Conservation (phyloP, 1,140 invertebrate genomes). For the Drosophila kanapiae region DNA sequence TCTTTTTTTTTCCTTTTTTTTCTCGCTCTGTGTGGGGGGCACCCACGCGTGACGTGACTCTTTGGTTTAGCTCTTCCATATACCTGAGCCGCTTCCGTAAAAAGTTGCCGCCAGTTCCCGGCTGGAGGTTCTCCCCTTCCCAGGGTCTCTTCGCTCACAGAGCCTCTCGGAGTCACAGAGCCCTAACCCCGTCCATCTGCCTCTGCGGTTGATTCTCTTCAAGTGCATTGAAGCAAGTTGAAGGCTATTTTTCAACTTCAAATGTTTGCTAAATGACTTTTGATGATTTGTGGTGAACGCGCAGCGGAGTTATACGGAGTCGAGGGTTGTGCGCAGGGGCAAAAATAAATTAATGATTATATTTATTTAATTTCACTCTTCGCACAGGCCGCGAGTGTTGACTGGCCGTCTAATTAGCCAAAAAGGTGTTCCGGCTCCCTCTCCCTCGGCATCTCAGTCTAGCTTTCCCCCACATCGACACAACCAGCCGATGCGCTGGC, state of each 20-base stretch:
- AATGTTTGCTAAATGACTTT: conserved; percentile 84
- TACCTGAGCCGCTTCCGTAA: conserved; percentile 80
- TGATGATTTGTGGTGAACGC: conserved; percentile 78
- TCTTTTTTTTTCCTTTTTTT: conserved; percentile 18
- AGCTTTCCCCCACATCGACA: conserved; percentile 16
- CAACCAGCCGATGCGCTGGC: conserved; percentile 26
- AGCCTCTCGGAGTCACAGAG: conserved; percentile 5
- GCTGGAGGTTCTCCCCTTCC: conserved; percentile 12
- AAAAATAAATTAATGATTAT: conserved; percentile 82
- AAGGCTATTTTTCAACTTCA: conserved; percentile 84
- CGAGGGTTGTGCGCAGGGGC: conserved; percentile 53
- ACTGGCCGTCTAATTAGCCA: conserved; percentile 74
- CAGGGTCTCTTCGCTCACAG: conserved; percentile 13
- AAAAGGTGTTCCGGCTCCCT: conserved; percentile 32
- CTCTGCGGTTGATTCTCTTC: conserved; percentile 69
- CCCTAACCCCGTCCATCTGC: conserved; percentile 25
- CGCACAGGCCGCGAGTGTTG: conserved; percentile 51
- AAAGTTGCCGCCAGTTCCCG: conserved; percentile 70
- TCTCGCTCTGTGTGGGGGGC: conserved; percentile 49
- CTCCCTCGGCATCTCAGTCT: conserved; percentile 1
- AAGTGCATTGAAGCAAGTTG: conserved; percentile 82
- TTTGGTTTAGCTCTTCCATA: conserved; percentile 79
- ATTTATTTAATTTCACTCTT: conserved; percentile 77
- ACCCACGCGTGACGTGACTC: conserved; percentile 83
- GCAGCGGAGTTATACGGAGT: conserved; percentile 5